Conservation (phyloP, 2,888 invertebrate genomes). For the Ceraclea dissimilis region DNA sequence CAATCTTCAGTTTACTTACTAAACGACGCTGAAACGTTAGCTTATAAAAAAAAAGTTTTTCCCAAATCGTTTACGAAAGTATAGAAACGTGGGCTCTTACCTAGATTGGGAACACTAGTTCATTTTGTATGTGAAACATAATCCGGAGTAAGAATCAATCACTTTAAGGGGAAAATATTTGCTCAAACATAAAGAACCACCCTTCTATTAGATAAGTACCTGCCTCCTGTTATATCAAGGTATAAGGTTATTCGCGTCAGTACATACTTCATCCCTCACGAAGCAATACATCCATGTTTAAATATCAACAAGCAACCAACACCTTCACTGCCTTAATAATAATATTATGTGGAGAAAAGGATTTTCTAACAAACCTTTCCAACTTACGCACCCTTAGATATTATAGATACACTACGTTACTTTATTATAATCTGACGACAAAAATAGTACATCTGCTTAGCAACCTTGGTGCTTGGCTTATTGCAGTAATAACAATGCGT, state of each 20-base stretch:
- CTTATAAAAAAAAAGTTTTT: conserved; percentile 26
- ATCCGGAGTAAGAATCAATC: conserved; percentile 26
- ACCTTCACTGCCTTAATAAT: no score
- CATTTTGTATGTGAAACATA: conserved; percentile 27
- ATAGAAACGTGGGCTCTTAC: conserved; percentile 24
- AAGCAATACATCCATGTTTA: not conserved
- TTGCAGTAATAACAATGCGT: no score
- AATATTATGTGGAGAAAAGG: no score
- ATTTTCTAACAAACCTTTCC: no score
- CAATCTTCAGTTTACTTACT: conserved; percentile 19
- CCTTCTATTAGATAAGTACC: not conserved
- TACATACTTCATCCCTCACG: not conserved
- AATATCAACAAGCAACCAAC: no score
- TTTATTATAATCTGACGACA: no score
- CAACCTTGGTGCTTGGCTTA: no score
- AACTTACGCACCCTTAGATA: no score
- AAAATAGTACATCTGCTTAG: no score
- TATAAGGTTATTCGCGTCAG: not conserved
- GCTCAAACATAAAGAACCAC: conserved; percentile 12
- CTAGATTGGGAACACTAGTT: conserved; percentile 25
- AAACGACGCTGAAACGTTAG: conserved; percentile 23
- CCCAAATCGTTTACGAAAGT: conserved; percentile 15
- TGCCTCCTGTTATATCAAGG: conserved; percentile 2
- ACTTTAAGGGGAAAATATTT: conserved; percentile 23
- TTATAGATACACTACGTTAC: no score